Evolutionary conservation across 2,113 vertebrate genomes (phyloP).

Genomic region (Apaloderma vittatum): DNA sequence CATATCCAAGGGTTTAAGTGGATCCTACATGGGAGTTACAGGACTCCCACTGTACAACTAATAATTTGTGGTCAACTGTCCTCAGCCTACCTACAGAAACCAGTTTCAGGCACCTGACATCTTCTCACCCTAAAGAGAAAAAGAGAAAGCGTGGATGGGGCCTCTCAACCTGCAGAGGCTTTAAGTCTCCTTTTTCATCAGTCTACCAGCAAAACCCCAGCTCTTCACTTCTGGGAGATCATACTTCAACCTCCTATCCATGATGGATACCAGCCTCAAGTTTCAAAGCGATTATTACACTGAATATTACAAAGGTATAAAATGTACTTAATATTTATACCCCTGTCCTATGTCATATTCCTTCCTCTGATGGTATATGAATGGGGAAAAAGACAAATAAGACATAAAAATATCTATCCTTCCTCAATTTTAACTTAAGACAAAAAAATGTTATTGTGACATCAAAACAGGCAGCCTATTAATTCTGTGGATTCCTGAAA

Average conservation of each 20-base stretch:
- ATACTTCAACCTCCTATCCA: not conserved
- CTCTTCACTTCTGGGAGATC: not conserved
- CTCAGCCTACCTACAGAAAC: slow-evolving; percentile 10
- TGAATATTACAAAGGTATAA: not conserved
- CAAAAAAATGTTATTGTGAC: not conserved
- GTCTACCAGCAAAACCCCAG: not conserved
- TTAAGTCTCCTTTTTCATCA: not conserved
- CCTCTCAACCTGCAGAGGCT: not conserved
- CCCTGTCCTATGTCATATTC: not conserved
- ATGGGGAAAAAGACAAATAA: not conserved
- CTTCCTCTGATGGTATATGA: not conserved
- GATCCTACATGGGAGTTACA: slow-evolving; percentile 32
- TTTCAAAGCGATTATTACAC: not conserved
- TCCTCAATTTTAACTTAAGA: not conserved
- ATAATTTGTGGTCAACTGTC: not conserved
- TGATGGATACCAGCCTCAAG: not conserved
- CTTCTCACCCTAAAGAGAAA: not conserved
- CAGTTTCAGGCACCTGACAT: not conserved
- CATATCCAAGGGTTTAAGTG: slow-evolving; percentile 46
- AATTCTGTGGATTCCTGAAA: not conserved
- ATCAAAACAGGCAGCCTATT: not conserved
- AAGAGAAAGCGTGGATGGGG: accelerated
- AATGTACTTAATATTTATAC: not conserved
- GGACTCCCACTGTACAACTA: not conserved
- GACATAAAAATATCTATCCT: not conserved